phyloP scores from a whole-genome alignment of 2,888 invertebrate genomes.

The Macrosoma leucophasiata region DNA sequence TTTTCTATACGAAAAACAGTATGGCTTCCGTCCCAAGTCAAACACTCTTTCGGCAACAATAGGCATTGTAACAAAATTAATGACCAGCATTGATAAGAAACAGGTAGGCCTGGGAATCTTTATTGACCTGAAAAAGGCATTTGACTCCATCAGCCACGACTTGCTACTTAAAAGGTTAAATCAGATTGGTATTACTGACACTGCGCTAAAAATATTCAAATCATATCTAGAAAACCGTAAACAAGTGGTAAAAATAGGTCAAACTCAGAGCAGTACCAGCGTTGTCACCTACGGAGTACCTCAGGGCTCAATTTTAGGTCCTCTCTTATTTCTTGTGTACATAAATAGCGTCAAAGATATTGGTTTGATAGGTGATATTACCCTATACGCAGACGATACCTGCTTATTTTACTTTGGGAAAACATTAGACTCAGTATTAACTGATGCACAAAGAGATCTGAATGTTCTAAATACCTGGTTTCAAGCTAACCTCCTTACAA shows the following conservation, averaged over 20 bases:
- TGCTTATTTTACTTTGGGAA: slow-evolving; percentile 20
- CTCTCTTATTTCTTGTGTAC: slow-evolving; percentile 12
- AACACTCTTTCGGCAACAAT: slow-evolving; percentile 17
- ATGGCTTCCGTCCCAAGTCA: slow-evolving; percentile 11
- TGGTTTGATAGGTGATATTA: slow-evolving; percentile 4
- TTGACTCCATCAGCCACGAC: slow-evolving; percentile 16
- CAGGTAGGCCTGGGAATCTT: slow-evolving; percentile 19
- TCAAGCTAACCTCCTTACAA: slow-evolving; percentile 13
- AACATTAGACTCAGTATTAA: slow-evolving; percentile 7
- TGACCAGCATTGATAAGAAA: slow-evolving; percentile 18
- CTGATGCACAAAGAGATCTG: slow-evolving; percentile 19
- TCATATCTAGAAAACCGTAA: slow-evolving; percentile 15
- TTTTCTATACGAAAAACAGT: slow-evolving; percentile 4
- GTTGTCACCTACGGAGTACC: slow-evolving; percentile 13
- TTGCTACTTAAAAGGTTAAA: slow-evolving; percentile 9
- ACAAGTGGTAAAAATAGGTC: slow-evolving; percentile 16
- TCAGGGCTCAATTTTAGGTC: slow-evolving; percentile 16
- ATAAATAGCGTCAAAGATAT: slow-evolving; percentile 7
- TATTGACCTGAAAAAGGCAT: slow-evolving; percentile 18
- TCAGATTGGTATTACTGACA: slow-evolving; percentile 10
- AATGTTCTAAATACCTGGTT: slow-evolving; percentile 19
- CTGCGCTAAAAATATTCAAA: slow-evolving; percentile 10
- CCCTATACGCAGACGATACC: slow-evolving; percentile 11
- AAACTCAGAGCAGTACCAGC: slow-evolving; percentile 1
- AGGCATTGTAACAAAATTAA: slow-evolving; percentile 21